These are phyloP conservation scores for Schrankia costaestrigalis DNA, from an alignment of 2,888 invertebrate species.

Conservation along the genomic window DNA sequence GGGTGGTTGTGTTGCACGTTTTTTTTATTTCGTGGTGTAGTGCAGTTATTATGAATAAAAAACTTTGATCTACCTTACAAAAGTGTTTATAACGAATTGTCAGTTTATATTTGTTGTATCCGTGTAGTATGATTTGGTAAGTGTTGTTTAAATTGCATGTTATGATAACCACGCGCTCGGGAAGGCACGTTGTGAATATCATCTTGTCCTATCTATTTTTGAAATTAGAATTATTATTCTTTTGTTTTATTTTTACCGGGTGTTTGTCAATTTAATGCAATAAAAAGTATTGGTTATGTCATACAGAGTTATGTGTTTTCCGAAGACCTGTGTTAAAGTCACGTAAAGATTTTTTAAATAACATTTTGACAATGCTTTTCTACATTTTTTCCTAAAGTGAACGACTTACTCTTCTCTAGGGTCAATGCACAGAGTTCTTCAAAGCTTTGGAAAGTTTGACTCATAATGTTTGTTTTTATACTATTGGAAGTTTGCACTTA, in stretches of 20 bases:
- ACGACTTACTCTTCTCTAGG: slow-evolving; percentile 16
- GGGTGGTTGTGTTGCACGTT: slow-evolving; percentile 49
- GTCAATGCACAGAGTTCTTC: slow-evolving; percentile 9
- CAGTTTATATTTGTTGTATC: slow-evolving; percentile 16
- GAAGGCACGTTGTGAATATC: slow-evolving; percentile 48
- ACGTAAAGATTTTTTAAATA: too few species aligned
- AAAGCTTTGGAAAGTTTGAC: slow-evolving; percentile 15
- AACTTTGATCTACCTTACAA: slow-evolving; percentile 21
- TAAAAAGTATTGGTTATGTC: too few species aligned
- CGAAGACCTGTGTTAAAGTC: too few species aligned
- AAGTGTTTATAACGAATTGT: slow-evolving; percentile 16
- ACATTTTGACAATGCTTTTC: too few species aligned
- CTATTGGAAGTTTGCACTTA: too few species aligned
- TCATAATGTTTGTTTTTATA: too few species aligned
- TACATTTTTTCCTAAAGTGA: slow-evolving; percentile 15
- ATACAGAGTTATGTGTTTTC: too few species aligned
- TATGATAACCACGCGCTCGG: slow-evolving; percentile 47
- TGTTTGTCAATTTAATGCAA: slow-evolving; percentile 7
- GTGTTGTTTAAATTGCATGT: slow-evolving; percentile 30
- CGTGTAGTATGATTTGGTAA: slow-evolving; percentile 47
- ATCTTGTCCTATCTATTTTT: too few species aligned
- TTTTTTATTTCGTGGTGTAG: slow-evolving; percentile 28
- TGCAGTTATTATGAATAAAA: slow-evolving; percentile 38
- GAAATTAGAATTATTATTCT: slow-evolving; percentile 8
- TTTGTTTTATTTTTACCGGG: slow-evolving; percentile 13